Base-by-base conservation (phyloP, 2,888 invertebrate species). In the Athalia circularis region DNA sequence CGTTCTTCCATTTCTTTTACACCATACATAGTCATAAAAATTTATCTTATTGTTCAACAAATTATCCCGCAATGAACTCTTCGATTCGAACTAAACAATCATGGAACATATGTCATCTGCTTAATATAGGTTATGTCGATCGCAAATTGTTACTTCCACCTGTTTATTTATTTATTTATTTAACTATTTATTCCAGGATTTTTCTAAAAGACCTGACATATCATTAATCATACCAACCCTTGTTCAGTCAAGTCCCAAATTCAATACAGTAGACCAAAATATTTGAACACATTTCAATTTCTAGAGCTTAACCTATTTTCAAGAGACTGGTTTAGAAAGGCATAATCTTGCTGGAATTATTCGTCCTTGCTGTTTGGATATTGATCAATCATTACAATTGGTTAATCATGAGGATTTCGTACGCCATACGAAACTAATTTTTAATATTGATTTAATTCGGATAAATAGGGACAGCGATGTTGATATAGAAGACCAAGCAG, bases 401-500 rank as follows among this genome's bases (percentile, higher is more conserved):
- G 29, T 29, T 2, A 29, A 29, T 1, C 29, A 29, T 64, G 43
- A 43, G 45, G n/a, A 45, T 8, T 64, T 64, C 45, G 64, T 45
- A 64, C 5, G 64, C n/a, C 45, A 45, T 45, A 0, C 6, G 11
- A 68, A 43, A 52, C 11, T 8, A 43, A 29, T 29, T 29, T 29
- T 29, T 29, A 29, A 29, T 29, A 29, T 29, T 29, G 29, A 29
- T 48, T 9, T 9, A 5, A 6, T 74, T 5, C 3, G 43, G 3
- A 15, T 70, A 70, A 70, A 13, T 43, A 95, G 95, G 86, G 94
- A 94, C 85, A 94, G 93, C 87, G 94, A 94, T 85, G 90, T 92
- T 85, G 92, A 92, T 75, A 90, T 91, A 79, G 92, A 92, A 61
- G 92, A 84, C 47, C 80, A 91, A 79, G 89, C 83, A 77, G 83